Base-by-base conservation (phyloP, 2,113 vertebrate genomes). In the Corythoichthys intestinalis region DNA sequence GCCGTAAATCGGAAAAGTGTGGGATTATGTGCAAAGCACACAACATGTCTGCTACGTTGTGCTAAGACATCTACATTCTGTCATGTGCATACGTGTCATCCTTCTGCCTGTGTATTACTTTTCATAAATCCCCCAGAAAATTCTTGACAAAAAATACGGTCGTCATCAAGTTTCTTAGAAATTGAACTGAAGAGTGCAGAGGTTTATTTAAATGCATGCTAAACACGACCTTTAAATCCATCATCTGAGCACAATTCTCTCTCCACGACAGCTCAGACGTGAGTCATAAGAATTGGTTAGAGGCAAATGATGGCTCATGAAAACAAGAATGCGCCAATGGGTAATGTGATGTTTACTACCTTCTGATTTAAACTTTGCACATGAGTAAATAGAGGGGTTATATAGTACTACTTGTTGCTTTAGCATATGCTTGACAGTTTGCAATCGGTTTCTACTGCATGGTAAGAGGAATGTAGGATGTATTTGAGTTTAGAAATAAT, bases 171-270 rank as follows among this genome's bases (percentile, higher is more conserved):
- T 58, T 35, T 58, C 20, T 12, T 34, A 12, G 34, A 58, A 37
- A 35, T 57, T 5, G 12, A 57, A 35, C 11, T 57, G 54, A 56
- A 11, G 20, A 35, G 34, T 35, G 28, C 13, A 37, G 56, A 58
- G 34, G 28, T 58, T 58, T 37, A 58, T 58, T 13, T 14, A 58
- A 35, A 37, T 58, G 34, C 4, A 58, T 14, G 5, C 56, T 35
- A 58, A 76, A 50, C 37, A 3, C 75, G 80, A 85, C 71, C 69
- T 81, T 77, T 73, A 65, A 66, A 70, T 41, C 59, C 3, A 37
- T 58, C 61, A 65, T 69, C 41, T 61, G 65, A 69, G 67, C 47
- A 46, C 10, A 72, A 64, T 72, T 60, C 47, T 57, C 17, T 47
- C 28, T 38, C 14, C 48, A 39, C 20, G 11, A 37, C 49, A 20